These are phyloP conservation scores for Crotalus tigris DNA, from an alignment of 2,113 vertebrate genomes.

Conservation along the genomic window DNA sequence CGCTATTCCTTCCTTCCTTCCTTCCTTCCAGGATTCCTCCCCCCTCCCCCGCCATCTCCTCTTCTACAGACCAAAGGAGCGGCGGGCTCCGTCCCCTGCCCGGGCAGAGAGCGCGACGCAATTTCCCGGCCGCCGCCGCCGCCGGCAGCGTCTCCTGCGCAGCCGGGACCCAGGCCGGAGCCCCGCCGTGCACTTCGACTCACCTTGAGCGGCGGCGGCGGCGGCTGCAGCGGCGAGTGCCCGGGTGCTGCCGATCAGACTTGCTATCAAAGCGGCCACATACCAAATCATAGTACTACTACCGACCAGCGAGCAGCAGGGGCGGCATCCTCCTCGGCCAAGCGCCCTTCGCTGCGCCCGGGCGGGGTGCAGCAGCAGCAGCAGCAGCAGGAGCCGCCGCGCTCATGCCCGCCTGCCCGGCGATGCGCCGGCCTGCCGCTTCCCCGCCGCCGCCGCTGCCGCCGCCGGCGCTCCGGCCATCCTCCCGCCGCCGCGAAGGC, in stretches of 20 bases:
- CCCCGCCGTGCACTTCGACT: conserved; percentile 82
- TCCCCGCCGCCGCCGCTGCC: not conserved
- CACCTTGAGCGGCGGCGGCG: conserved; percentile 91
- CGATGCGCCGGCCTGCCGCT: not conserved
- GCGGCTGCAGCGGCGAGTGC: conserved; percentile 79
- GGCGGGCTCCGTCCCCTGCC: too few relatives aligned
- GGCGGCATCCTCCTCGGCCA: conserved; percentile 82
- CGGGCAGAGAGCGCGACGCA: not conserved
- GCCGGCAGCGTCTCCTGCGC: not conserved
- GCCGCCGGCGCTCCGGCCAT: conserved; percentile 75
- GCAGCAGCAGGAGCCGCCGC: not conserved
- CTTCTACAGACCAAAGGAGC: not conserved
- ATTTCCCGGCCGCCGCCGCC: rapidly evolving
- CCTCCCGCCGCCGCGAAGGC: conserved; percentile 79
- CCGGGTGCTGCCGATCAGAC: conserved; percentile 88
- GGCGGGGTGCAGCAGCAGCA: not conserved
- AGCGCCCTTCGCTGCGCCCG: conserved; percentile 67
- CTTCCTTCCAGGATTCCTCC: too few relatives aligned
- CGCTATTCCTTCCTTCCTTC: too few relatives aligned
- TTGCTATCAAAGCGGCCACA: conserved; percentile 99
- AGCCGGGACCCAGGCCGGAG: not conserved
- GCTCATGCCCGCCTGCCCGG: conserved; percentile 29
- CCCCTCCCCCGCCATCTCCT: not conserved
- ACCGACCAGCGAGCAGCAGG: conserved; percentile 79
- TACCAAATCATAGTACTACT: conserved; percentile 91